Evolutionary conservation across 2,888 invertebrate genomes (phyloP), one percentile per base, ranked within the genome.

Genomic region (Thera obeliscata): DNA sequence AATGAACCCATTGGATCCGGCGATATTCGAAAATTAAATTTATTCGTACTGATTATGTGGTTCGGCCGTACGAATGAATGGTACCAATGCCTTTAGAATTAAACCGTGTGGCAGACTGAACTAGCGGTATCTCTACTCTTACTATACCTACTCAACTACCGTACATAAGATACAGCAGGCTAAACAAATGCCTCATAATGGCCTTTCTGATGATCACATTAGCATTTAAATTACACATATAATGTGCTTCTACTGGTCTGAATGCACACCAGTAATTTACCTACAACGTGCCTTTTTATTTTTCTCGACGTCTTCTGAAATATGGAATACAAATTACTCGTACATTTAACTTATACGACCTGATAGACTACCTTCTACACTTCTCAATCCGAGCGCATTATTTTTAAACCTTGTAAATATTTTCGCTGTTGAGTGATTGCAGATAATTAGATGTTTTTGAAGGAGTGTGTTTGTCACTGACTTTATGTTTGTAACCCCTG

Each of bases 201-300:
- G 52, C 52, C 36, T 52, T 60, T 63, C 46, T 56, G 61, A 50
- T 58, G 56, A 38, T 59, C 56, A 58, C 52, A 72, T 71, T 71
- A 71, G 67, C 72, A 71, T 73, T 70, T 65, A 67, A 65, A 71
- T 66, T 61, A 70, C 64, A 58, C 56, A 33, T 63, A 49, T 69
- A 7, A 50, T 3, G 56, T 71, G 57, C 60, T 41, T 38, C 38
- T 52, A 22, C 22, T 41, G 41, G 35, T 61, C 46, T 22, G 36
- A 36, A 56, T 67, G 59, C 9, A 59, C 49, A 58, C 33, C 8
- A 35, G 61, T 61, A 36, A 36, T 57, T 59, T 56, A 63, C 22
- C 38, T 59, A 59, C 48, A n/a, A 48, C 9, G 43, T 7, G 43
- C 36, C 48, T 35, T 12, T 58, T 57, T 57, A 33, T 46, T 58